A percentile compares a stretch with the other conserved stretches of the same genome.
phyloP scores from a whole-genome alignment of 2,797 vertebrate species.

The Fistularia commersonii region DNA sequence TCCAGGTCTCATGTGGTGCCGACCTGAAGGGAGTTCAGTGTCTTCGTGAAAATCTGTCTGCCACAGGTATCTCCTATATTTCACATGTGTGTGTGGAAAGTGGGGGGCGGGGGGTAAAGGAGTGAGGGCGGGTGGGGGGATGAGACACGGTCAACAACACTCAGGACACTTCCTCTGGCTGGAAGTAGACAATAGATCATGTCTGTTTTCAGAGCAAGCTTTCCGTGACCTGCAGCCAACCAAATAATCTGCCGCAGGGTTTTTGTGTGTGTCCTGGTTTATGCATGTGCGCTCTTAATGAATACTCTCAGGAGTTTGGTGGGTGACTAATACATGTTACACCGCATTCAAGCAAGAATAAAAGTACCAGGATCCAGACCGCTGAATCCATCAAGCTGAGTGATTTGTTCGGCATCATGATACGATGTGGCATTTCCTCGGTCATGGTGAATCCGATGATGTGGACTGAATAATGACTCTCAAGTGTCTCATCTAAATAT shows the following conservation, averaged over 20 bases:
- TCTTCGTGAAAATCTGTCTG: conserved; percentile 35
- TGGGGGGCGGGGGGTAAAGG: conserved; percentile 13
- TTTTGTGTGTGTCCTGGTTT: background rate
- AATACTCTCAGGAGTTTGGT: too few species aligned
- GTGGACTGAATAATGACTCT: too few species aligned
- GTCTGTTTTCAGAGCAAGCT: conserved; percentile 12
- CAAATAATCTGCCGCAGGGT: background rate
- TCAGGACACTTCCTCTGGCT: conserved; percentile 29
- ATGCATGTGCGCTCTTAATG: too few species aligned
- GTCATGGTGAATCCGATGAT: too few species aligned
- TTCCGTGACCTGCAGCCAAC: conserved; percentile 5
- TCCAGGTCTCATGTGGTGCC: conserved; percentile 40
- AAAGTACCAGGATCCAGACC: too few species aligned
- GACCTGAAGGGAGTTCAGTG: conserved; percentile 17
- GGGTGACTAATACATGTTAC: too few species aligned
- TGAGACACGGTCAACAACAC: conserved; percentile 29
- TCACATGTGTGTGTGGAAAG: conserved; percentile 57
- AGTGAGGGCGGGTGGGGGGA: conserved; percentile 22
- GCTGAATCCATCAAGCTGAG: too few species aligned
- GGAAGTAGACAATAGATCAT: conserved; percentile 5
- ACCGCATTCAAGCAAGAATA: too few species aligned
- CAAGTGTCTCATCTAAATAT: too few species aligned
- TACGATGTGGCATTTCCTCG: too few species aligned
- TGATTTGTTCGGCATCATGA: too few species aligned
- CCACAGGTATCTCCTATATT: conserved; percentile 68